These are phyloP conservation scores for Anas platyrhynchos DNA, from an alignment of 2,113 vertebrate genomes.

Conservation along the genomic window DNA sequence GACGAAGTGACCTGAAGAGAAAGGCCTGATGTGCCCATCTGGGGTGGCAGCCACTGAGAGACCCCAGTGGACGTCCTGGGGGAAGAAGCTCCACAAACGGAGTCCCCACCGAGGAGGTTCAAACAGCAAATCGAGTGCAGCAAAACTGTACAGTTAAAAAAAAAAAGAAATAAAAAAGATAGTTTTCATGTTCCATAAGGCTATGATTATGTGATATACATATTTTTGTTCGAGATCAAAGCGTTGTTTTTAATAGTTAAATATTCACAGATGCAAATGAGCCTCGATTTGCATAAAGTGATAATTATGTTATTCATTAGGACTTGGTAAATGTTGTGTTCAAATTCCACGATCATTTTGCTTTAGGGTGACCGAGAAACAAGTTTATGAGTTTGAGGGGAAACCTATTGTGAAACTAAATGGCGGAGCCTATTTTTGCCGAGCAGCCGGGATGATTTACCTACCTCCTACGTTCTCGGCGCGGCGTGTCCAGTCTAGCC, in stretches of 20 bases:
- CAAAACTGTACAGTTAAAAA: conserved; percentile 26
- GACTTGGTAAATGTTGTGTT: conserved; percentile 72
- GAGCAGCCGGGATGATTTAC: conserved; percentile 18
- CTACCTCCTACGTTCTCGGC: conserved; percentile 11
- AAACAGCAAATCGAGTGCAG: conserved; percentile 35
- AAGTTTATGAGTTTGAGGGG: conserved; percentile 57
- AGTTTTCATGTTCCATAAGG: conserved; percentile 71
- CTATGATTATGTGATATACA: conserved; percentile 76
- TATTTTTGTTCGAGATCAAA: conserved; percentile 76
- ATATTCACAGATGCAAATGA: conserved; percentile 74
- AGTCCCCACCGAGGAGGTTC: conserved; percentile 22
- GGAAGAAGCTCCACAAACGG: conserved; percentile 3
- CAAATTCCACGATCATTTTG: conserved; percentile 65
- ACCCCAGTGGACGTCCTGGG: conserved; percentile 1
- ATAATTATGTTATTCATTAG: conserved; percentile 77
- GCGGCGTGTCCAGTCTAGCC: conserved; percentile 58
- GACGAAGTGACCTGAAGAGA: not conserved
- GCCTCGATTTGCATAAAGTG: conserved; percentile 69
- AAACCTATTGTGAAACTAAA: conserved; percentile 57
- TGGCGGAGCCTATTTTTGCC: not conserved
- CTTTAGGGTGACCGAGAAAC: conserved; percentile 65
- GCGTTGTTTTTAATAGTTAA: conserved; percentile 73
- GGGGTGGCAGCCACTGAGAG: not conserved
- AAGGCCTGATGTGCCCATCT: not conserved
- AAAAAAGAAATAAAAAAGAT: not conserved